Percentiles rank a stretch among this genome's conserved stretches.
Conservation (phyloP, 2,797 vertebrate species). For the Microhierax caerulescens region DNA sequence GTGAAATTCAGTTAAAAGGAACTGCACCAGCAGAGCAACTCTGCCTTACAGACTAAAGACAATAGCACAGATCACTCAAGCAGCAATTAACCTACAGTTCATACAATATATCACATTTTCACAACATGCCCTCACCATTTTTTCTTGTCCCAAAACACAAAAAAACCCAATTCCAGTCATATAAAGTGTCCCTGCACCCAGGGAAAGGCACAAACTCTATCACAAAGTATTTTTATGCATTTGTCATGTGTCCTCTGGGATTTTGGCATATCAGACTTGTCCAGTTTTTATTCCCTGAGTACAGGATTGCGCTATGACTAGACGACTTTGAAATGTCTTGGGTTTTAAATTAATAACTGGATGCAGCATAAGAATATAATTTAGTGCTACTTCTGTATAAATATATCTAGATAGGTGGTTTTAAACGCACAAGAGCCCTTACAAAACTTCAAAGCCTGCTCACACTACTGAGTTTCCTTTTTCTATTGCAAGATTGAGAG, state of each 20-base stretch:
- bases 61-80: background rate
- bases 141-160: background rate
- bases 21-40: background rate
- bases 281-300: background rate
- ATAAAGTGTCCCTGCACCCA: background rate
- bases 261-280: background rate
- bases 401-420: background rate
- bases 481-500: background rate
- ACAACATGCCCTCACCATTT: background rate
- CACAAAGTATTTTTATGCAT: background rate
- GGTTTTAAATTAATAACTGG: background rate
- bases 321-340: background rate
- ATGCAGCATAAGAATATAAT: background rate
- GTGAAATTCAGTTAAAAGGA: background rate
- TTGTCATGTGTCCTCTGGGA: background rate
- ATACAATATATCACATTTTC: background rate
- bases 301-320: background rate
- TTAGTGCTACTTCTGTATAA: background rate
- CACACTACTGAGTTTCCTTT: background rate
- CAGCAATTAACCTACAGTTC: background rate
- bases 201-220: background rate
- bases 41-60: background rate
- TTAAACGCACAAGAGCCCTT: background rate
- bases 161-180: background rate
- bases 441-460: background rate